Base-by-base conservation (phyloP, 1,140 invertebrate genomes). In the Tenebrio molitor region DNA sequence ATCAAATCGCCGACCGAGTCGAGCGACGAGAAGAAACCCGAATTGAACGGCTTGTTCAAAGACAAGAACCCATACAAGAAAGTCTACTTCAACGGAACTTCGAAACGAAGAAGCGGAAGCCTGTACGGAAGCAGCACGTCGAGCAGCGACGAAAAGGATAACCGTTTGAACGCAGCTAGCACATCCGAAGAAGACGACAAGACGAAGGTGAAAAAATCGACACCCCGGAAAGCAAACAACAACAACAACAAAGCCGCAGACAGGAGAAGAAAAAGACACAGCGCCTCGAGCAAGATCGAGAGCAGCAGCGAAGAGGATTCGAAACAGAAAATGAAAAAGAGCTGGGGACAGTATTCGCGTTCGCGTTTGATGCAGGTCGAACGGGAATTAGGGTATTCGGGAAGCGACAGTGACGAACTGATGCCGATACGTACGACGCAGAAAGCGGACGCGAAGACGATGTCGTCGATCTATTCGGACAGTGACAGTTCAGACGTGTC, bases 351-450 rank as follows among this genome's bases (percentile, higher is more conserved):
- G 73, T 78, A 74, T 70, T 76, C 77, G 76, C 84, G 80, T 80
- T 77, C 88, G 84, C 66, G 89, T 87, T 17, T 82, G 7, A 86
- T 87, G 66, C 89, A 91, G 79, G 91, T 93, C 87, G 91, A 92
- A 78, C 89, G 88, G 80, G 91, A 93, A 83, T 85, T 88, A 83
- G 84, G 86, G 71, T 82, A 83, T 29, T 88, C 89, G 0, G 91
- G 88, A 41, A 90, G 89, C 73, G 92, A 94, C 76, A 93, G 91
- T 80, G 92, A 93, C 82, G 92, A 93, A 69, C 81, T 93, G 17
- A 86, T 93, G 83, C 87, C 89, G 42, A 86, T 84, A 71, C 87
- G 76, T 84, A 81, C 82, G 72, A 85, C 79, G 33, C 82, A 83
- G 44, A 87, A 84, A 80, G 64, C 64, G 71, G 71, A 53, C 58